Base-by-base conservation (phyloP, 2,113 vertebrate species). In the Periophthalmus modestus region DNA sequence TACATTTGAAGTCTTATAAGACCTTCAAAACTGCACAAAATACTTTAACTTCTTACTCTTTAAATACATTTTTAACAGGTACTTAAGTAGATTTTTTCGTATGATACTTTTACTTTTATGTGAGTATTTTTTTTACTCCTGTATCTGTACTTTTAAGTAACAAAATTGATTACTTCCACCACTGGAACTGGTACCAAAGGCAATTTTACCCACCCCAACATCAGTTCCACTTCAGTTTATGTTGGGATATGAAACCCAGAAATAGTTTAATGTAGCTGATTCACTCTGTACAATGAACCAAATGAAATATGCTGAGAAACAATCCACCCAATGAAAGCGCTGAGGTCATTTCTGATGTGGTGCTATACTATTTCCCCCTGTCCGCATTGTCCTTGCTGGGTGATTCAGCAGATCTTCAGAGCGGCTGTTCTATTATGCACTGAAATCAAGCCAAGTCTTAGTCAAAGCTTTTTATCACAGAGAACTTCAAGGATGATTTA, bases 381-480 rank as follows among this genome's bases (percentile, higher is more conserved):
- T 34, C 59, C 18, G 59, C 59, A 62, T 15, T 62, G 59, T 34
- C 59, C 59, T 62, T 62, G 28, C 28, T 33, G n/a, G 55, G 13
- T 24, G 59, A 62, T 62, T 15, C 59, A 34, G 59, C 28, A 62
- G 59, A 15, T 33, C 34, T 59, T 59, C 23, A 59, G 59, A 15
- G 14, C 18, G 28, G 6, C 15, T 34, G 59, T 15, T 59, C 28
- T 62, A 34, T 18, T 7, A 28, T 33, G 10, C 23, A 52, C 11
- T 63, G 46, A 47, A 34, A 75, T 74, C 43, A 59, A 48, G 0
- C 0, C 24, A 18, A 14, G 2, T 50, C 19, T 61, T 50, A 6
- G 54, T 39, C 39, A 19, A 3, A 48, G 61, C 62, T 61, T 68
- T 67, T 78, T 58, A 82, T 78, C 74, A 19, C 36, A 48, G 24